A percentile compares a stretch with the other conserved stretches of the same genome.
These are phyloP conservation scores for Penaeus monodon DNA, from an alignment of 2,888 invertebrate species.

Conservation along the genomic window DNA sequence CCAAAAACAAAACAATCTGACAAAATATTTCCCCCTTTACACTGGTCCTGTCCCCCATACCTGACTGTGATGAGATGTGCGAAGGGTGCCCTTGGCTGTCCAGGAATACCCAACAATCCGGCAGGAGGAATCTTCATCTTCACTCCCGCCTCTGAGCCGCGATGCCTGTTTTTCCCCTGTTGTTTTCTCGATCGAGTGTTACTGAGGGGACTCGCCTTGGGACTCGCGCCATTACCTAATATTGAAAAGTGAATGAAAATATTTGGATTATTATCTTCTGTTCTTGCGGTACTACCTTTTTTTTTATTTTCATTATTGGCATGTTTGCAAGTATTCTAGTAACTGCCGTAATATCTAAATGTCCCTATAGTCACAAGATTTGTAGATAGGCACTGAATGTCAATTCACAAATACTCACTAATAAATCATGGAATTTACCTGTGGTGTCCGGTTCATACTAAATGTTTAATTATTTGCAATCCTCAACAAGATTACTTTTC, in stretches of 20 bases:
- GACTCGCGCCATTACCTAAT: constrained; percentile 80
- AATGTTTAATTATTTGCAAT: constrained; percentile 96
- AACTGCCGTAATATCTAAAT: too few relatives aligned
- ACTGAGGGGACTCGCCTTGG: constrained; percentile 72
- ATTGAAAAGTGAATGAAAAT: background rate
- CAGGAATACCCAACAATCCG: constrained; percentile 66
- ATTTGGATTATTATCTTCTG: background rate
- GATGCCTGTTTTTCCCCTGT: constrained; percentile 75
- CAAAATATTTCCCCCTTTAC: too few relatives aligned
- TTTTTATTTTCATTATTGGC: too few relatives aligned
- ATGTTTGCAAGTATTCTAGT: background rate
- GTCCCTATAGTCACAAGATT: too few relatives aligned
- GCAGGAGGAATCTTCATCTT: constrained; percentile 76
- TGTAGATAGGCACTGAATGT: background rate
- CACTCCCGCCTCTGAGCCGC: constrained; percentile 66
- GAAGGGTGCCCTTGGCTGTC: constrained; percentile 67
- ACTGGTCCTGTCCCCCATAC: constrained; percentile 21
- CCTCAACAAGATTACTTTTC: constrained; percentile 93
- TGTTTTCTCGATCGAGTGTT: constrained; percentile 65
- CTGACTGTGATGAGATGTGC: constrained; percentile 70
- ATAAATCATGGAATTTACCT: constrained; percentile 70
- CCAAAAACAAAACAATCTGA: too few relatives aligned
- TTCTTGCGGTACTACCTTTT: too few relatives aligned
- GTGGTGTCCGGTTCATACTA: constrained; percentile 95
- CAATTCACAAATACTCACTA: background rate